Conservation (phyloP, 2,888 invertebrate genomes). For the Mechanitis messenoides region DNA sequence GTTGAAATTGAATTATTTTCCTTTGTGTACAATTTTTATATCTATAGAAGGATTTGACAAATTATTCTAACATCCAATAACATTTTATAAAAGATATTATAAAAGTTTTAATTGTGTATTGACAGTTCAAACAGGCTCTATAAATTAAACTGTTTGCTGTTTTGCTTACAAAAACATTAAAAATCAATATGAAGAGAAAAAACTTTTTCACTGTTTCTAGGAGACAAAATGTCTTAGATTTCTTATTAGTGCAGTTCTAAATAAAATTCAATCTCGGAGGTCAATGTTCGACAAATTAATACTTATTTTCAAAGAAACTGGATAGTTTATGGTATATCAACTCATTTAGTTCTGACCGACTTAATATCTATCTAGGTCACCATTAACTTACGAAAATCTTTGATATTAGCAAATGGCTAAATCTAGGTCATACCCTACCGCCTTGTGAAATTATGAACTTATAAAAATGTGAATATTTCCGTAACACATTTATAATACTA, state of each 20-base stretch:
- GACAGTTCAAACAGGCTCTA: too few species aligned
- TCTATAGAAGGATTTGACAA: too few species aligned
- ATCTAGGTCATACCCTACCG: not conserved
- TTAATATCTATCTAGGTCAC: slow-evolving; percentile 1
- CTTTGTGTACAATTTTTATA: not conserved
- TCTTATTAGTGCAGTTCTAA: too few species aligned
- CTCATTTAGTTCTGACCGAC: not conserved
- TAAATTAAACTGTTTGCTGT: too few species aligned
- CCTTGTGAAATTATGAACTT: not conserved
- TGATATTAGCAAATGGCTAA: not conserved
- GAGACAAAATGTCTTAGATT: too few species aligned
- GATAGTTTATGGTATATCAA: not conserved
- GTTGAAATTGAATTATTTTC: not conserved
- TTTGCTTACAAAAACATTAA: too few species aligned
- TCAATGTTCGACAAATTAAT: not conserved
- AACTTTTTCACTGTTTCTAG: too few species aligned
- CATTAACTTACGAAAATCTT: not conserved
- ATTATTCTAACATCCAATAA: too few species aligned
- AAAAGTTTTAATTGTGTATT: too few species aligned
- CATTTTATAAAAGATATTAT: too few species aligned
- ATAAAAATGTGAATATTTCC: not conserved
- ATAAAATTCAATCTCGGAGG: not conserved
- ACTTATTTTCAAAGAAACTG: not conserved
- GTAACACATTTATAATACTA: not conserved
- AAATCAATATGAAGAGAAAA: too few species aligned